Base-by-base conservation (phyloP, 1,140 invertebrate genomes). In the Drosophila saltans region DNA sequence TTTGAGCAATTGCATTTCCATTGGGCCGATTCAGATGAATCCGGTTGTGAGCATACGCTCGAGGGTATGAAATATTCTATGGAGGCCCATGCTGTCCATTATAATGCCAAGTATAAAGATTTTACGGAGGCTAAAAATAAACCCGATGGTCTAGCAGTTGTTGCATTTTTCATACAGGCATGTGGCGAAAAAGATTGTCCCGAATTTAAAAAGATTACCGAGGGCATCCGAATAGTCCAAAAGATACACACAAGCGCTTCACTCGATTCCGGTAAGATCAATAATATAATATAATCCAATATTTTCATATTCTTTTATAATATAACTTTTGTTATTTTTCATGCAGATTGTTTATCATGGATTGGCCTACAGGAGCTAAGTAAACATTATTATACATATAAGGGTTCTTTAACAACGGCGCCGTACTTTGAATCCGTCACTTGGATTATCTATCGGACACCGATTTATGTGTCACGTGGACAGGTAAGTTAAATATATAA, bases 1-100 rank as follows among this genome's bases (percentile, higher is more conserved):
- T 96, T 97, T 66, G 93, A 94, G 48, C 95, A 97, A 66, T 80
- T 97, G 55, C 96, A 97, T 91, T 96, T 97, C 75, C 97, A 97
- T 81, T 97, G 96, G 96, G 96, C 96, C 6, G 93, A 94, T 21
- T 94, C 94, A 55, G 94, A 96, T 74, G 94, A 93, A 21, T 91
- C 93, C 6, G 97, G 97, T 1, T 96, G 96, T 24, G 97, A 98
- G 92, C 97, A 97, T 84, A 95, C 94, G 2, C 94, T 98, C 43
- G 95, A 96, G 80, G 93, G 93, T 68, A 92, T 92, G 57, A 92
- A 81, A 76, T 96, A 94, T 79, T 95, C 95, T 11, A 96, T 96
- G 92, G 95, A 97, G 93, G 94, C 96, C 11, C 97, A 97, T 80
- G 94, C 96, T 21, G 96, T 97, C 0, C 96, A 97, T 90, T 97